Percentiles rank a stretch among this genome's conserved stretches.
These are phyloP conservation scores for Hemistola chrysoprasaria DNA, from an alignment of 2,888 invertebrate species.

Conservation along the genomic window DNA sequence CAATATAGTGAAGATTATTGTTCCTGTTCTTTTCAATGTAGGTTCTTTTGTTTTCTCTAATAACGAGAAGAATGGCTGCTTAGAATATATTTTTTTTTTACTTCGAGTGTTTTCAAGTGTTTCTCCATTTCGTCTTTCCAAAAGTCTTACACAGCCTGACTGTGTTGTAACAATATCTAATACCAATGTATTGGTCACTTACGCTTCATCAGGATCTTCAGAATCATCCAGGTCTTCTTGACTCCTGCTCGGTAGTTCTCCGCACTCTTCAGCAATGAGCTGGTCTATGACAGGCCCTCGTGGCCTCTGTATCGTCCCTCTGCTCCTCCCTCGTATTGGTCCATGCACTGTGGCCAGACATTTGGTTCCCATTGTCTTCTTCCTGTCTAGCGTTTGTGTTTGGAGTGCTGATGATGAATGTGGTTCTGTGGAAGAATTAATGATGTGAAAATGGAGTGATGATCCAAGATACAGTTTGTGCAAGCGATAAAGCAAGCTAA, in stretches of 20 bases:
- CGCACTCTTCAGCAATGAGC: conserved; percentile 73
- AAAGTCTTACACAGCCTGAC: no score
- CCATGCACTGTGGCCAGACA: conserved; percentile 72
- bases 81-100: no score
- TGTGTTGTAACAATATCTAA: no score
- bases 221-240: conserved; percentile 83
- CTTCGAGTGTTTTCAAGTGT: no score
- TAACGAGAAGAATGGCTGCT: no score
- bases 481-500: conserved; percentile 12
- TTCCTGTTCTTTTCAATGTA: no score
- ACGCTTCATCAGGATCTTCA: conserved; percentile 82
- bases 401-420: conserved; percentile 75
- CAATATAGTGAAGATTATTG: conserved; percentile 6
- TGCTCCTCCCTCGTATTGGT: conserved; percentile 53
- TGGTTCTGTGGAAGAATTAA: conserved; percentile 52
- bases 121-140: no score
- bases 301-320: conserved; percentile 60
- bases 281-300: conserved; percentile 68
- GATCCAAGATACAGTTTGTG: not conserved
- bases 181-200: conserved; percentile 29
- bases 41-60: no score
- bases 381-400: conserved; percentile 72
- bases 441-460: not conserved
- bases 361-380: conserved; percentile 55
- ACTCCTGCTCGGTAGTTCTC: conserved; percentile 65